Base-by-base conservation (phyloP, 2,797 vertebrate genomes). In the Lindbergichthys nudifrons region DNA sequence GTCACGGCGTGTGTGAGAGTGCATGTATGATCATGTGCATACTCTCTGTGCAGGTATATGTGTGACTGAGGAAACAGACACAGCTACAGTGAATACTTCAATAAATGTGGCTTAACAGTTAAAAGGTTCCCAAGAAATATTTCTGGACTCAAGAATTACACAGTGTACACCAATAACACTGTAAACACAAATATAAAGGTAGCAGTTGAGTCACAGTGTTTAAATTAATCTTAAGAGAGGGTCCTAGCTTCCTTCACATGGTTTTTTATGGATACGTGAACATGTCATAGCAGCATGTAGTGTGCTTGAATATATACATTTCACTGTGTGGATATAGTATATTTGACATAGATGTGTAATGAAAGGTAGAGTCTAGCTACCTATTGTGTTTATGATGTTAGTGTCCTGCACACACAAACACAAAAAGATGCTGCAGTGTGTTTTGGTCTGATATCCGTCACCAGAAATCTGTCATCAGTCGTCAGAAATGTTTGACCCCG, bases 121-220 rank as follows among this genome's bases (percentile, higher is more conserved):
- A 69, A 83, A 65, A 63, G 41, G n/a, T 70, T 68, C 77, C 56
- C 42, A 58, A 59, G 63, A 81, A 70, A 76, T 26, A 48, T 65
- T 15, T 53, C 77, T 59, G 65, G 57, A 71, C 32, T 36, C 32
- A 36, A 36, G 2, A 36, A 36, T 7, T 7, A 36, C 32, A 36
- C 7, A 36, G 8, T 26, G 26, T 26, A 26, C 4, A 26, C 26
- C 26, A 26, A 26, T 5, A 26, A 26, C 26, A 26, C 26, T 26
- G 26, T 26, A 26, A 5, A 26, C 4, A 26, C 5, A 26, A 5
- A 26, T 4, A 26, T 26, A 26, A 26, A 26, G 26, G 26, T 26
- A 26, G 26, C 26, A 26, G 26, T 26, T 26, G 26, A 26, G 26
- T 36, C 32, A 36, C 32, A 36, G 32, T 36, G 32, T 36, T 36